Percentiles rank a stretch among this genome's conserved stretches.
These are phyloP conservation scores for Psephotus haematonotus DNA, from an alignment of 2,113 vertebrate genomes.

Conservation along the genomic window DNA sequence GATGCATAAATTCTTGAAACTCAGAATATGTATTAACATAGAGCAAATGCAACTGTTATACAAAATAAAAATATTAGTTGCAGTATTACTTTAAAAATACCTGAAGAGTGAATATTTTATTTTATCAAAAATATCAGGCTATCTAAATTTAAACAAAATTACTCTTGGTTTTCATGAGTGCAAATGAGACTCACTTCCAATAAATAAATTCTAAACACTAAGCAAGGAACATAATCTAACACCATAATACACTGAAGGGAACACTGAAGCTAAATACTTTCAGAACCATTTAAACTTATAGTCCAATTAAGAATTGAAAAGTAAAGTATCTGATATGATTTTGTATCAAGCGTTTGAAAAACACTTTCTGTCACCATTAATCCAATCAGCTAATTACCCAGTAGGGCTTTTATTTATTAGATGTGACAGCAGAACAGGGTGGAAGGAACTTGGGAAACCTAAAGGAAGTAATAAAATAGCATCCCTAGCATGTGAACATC, in stretches of 20 bases:
- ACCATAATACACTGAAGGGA: neutral
- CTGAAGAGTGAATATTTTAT: neutral
- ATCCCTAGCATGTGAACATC: neutral
- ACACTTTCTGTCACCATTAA: slow-evolving; percentile 1
- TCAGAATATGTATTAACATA: neutral
- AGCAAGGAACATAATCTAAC: neutral
- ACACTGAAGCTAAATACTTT: neutral
- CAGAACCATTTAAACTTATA: neutral
- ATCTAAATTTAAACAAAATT: neutral
- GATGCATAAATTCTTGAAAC: neutral
- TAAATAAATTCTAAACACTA: neutral
- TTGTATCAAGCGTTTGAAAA: slow-evolving; percentile 20
- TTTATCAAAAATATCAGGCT: neutral
- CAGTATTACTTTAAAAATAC: neutral
- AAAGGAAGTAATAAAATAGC: neutral
- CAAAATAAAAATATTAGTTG: neutral
- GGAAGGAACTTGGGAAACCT: neutral
- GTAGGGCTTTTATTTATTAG: neutral
- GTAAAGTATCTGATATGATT: neutral
- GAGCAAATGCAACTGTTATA: neutral
- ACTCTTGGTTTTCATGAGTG: neutral
- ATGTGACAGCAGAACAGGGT: neutral
- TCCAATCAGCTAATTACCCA: neutral
- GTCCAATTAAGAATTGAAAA: neutral
- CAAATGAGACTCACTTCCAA: neutral